phyloP scores from a whole-genome alignment of 2,113 vertebrate species.

The Enhydra lutris region DNA sequence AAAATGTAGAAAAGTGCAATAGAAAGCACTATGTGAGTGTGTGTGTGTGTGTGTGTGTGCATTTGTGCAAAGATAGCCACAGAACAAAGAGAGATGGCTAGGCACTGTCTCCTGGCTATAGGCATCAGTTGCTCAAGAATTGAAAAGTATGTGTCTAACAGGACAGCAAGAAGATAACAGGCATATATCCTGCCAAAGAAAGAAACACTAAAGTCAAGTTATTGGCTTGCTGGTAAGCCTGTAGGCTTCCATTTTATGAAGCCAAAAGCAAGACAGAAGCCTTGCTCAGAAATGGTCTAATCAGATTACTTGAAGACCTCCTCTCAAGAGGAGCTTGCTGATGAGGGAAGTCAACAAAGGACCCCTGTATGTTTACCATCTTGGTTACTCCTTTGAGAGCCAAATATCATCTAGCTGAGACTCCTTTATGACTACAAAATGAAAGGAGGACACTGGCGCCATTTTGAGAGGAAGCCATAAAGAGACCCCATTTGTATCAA shows the following conservation, averaged over 20 bases:
- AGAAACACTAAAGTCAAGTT: background rate
- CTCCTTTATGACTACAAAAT: background rate
- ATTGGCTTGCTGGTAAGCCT: background rate
- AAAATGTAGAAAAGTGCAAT: background rate
- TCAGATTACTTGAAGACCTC: background rate
- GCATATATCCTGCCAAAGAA: background rate
- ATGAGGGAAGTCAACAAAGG: background rate
- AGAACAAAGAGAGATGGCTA: background rate
- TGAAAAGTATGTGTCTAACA: background rate
- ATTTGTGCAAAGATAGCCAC: background rate
- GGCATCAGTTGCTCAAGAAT: background rate
- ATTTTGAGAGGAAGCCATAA: background rate
- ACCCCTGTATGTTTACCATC: background rate
- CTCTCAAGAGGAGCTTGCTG: background rate
- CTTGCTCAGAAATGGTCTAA: background rate
- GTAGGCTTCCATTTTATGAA: background rate
- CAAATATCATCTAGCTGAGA: background rate
- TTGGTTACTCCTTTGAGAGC: background rate
- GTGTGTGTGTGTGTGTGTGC: background rate
- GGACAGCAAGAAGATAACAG: background rate
- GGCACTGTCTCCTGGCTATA: background rate
- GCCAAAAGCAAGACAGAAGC: background rate
- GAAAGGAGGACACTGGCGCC: background rate
- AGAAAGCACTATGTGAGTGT: background rate
- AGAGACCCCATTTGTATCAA: background rate